phyloP scores from a whole-genome alignment of 2,113 vertebrate genomes.

The Tursiops truncatus region DNA sequence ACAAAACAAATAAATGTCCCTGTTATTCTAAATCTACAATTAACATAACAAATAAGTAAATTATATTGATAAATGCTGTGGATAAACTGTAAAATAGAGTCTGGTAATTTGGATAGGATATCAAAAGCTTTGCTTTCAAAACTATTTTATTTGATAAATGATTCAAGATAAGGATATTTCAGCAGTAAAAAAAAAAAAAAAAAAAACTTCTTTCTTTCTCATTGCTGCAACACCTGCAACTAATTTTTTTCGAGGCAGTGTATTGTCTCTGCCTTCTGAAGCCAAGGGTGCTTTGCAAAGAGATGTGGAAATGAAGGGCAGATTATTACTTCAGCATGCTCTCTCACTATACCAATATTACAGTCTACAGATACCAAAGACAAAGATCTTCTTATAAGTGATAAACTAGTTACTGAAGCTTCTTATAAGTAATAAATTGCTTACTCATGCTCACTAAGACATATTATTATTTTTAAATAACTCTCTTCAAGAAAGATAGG shows the following conservation, averaged over 20 bases:
- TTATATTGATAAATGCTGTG: background rate
- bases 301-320: background rate
- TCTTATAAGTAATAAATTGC: background rate
- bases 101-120: background rate
- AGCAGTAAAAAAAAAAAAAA: background rate
- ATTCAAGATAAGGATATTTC: background rate
- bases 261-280: background rate
- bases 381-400: background rate
- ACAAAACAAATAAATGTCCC: background rate
- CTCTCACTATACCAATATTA: background rate
- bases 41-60: background rate
- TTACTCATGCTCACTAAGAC: background rate
- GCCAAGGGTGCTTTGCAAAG: background rate
- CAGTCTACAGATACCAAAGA: background rate
- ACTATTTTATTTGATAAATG: background rate
- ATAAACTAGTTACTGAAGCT: background rate
- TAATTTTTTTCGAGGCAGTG: background rate
- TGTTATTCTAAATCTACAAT: background rate
- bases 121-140: background rate
- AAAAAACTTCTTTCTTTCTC: constrained; percentile 16
- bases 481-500: background rate
- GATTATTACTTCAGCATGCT: background rate
- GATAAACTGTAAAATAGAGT: background rate
- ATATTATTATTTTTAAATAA: background rate
- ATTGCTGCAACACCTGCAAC: background rate